These are phyloP conservation scores for Pogonocherus hispidulus DNA, from an alignment of 2,888 invertebrate species.

Conservation along the genomic window DNA sequence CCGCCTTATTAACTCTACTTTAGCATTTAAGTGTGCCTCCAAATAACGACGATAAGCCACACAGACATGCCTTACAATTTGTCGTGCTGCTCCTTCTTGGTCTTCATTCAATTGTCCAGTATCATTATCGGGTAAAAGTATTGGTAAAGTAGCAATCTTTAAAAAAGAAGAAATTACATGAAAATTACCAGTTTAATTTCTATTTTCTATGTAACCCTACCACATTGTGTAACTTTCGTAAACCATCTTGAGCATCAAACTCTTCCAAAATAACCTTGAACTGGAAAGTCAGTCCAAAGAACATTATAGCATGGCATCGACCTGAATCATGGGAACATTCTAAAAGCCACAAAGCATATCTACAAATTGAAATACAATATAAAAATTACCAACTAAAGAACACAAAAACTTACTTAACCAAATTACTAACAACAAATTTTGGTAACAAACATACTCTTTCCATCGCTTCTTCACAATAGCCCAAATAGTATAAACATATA, in stretches of 20 bases:
- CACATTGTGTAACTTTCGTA: constrained; percentile 94
- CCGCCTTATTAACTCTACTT: constrained; percentile 80
- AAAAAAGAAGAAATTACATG: constrained; percentile 20
- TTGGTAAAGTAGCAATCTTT: constrained; percentile 87
- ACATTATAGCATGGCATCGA: constrained; percentile 98
- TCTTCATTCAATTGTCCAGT: constrained; percentile 80
- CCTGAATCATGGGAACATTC: constrained; percentile 96
- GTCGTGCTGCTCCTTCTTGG: constrained; percentile 89
- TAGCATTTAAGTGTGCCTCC: constrained; percentile 88
- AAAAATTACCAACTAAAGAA: background rate
- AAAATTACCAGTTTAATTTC: background rate
- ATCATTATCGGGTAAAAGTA: constrained; percentile 83
- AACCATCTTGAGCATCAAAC: constrained; percentile 94
- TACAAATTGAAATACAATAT: constrained; percentile 59
- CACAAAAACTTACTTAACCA: constrained; percentile 76
- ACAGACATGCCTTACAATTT: constrained; percentile 92
- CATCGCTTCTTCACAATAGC: constrained; percentile 98
- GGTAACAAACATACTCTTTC: constrained; percentile 93
- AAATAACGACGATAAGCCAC: constrained; percentile 91
- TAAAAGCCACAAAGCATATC: constrained; percentile 94
- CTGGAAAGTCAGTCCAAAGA: constrained; percentile 94
- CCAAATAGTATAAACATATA: constrained; percentile 95
- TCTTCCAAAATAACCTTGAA: constrained; percentile 94
- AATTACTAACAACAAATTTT: constrained; percentile 79
- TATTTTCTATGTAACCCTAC: constrained; percentile 68